Conservation (phyloP, 2,888 invertebrate species). For the Polyommatus iphigenia region DNA sequence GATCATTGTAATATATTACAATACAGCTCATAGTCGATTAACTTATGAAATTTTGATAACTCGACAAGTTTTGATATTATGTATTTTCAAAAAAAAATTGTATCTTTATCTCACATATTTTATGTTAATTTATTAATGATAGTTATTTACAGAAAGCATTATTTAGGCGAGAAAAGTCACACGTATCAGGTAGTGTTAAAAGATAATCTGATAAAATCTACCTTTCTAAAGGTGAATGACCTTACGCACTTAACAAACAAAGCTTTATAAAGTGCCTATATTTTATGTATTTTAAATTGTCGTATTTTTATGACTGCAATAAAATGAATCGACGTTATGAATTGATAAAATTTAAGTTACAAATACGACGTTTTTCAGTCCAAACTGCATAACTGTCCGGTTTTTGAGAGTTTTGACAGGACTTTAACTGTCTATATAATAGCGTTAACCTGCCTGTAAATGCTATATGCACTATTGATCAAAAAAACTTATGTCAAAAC, state of each 20-base stretch:
- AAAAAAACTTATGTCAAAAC: background rate
- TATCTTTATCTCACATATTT: too few species aligned
- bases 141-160: too few species aligned
- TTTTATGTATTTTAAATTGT: slow-evolving; percentile 48
- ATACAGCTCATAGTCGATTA: too few species aligned
- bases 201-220: slow-evolving; percentile 52
- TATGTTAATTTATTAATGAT: too few species aligned
- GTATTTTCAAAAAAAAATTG: too few species aligned
- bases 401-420: background rate
- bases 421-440: too few species aligned
- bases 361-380: slow-evolving; percentile 6
- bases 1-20: too few species aligned
- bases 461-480: too few species aligned
- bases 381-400: slow-evolving; percentile 18
- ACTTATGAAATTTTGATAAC: too few species aligned
- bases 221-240: slow-evolving; percentile 46
- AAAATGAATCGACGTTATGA: slow-evolving; percentile 45
- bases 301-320: slow-evolving; percentile 47
- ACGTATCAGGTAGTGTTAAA: background rate
- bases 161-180: background rate
- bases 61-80: too few species aligned
- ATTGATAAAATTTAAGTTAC: slow-evolving; percentile 40
- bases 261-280: slow-evolving; percentile 44
- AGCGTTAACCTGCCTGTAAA: too few species aligned
- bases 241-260: slow-evolving; percentile 45